These are phyloP conservation scores for Coelinius sp. DNA, from an alignment of 2,888 invertebrate species.

Conservation along the genomic window DNA sequence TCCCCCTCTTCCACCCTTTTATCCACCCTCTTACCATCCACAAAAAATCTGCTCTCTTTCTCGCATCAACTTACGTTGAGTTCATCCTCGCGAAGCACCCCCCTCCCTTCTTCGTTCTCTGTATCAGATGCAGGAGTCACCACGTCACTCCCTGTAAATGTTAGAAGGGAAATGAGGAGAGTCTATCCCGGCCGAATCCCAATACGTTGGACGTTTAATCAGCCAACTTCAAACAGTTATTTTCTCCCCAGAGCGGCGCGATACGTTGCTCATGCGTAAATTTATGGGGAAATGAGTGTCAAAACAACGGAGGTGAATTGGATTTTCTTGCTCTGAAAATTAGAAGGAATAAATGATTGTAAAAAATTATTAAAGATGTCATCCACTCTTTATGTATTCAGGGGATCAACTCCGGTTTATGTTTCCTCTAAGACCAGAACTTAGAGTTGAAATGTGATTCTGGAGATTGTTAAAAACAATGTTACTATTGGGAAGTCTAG, in stretches of 20 bases:
- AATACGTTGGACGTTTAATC: conserved; percentile 59
- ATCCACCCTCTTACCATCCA: conserved; percentile 25
- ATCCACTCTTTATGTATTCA: conserved; percentile 29
- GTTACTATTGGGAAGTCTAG: no score
- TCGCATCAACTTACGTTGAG: conserved; percentile 16
- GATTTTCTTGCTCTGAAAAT: not conserved
- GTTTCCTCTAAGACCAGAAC: no score
- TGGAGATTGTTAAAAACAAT: no score
- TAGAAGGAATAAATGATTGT: no score
- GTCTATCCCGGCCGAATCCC: conserved; percentile 44
- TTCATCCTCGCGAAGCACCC: not conserved
- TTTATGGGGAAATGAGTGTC: conserved; percentile 9
- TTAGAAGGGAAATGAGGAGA: conserved; percentile 44
- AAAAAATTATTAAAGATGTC: not conserved
- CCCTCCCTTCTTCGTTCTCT: conserved; percentile 17
- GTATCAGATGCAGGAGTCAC: conserved; percentile 31
- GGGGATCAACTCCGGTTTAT: no score
- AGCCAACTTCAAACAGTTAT: conserved; percentile 49
- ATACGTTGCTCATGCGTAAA: conserved; percentile 21
- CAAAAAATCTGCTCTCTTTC: conserved; percentile 3
- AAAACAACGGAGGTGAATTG: conserved; percentile 12
- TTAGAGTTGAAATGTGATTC: no score
- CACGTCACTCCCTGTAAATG: conserved; percentile 36
- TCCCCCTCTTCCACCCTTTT: conserved; percentile 22
- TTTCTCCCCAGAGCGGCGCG: conserved; percentile 12